Evolutionary conservation across 2,888 invertebrate species (phyloP).

Genomic region (Diploptera punctata): DNA sequence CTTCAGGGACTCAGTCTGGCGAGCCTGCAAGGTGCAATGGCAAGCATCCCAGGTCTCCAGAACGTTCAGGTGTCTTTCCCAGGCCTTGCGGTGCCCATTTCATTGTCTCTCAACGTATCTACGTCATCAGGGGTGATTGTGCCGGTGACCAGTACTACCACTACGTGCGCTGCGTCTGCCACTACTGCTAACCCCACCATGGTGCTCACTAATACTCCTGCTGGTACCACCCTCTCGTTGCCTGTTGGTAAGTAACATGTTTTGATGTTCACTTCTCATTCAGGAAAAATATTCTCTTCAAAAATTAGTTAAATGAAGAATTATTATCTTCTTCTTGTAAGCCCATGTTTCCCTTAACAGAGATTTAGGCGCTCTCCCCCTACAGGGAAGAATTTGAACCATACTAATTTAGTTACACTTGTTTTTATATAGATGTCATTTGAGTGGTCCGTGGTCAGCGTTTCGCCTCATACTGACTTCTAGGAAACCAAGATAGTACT

Average conservation of each 20-base stretch:
- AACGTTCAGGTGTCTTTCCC: conserved; percentile 85
- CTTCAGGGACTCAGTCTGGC: conserved; percentile 76
- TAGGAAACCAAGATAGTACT: too few species aligned
- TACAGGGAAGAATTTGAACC: too few species aligned
- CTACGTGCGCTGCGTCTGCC: conserved; percentile 48
- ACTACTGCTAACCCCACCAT: conserved; percentile 49
- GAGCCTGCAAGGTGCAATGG: conserved; percentile 60
- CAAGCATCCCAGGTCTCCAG: conserved; percentile 71
- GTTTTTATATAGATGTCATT: too few species aligned
- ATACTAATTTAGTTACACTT: too few species aligned
- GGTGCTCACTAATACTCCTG: conserved; percentile 57
- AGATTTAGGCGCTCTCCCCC: too few species aligned
- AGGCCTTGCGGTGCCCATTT: conserved; percentile 85
- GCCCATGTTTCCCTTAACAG: too few species aligned
- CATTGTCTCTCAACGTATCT: conserved; percentile 75
- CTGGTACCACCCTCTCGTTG: conserved; percentile 58
- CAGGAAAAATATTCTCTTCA: too few species aligned
- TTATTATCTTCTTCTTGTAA: too few species aligned
- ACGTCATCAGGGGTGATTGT: conserved; percentile 66
- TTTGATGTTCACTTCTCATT: neutral
- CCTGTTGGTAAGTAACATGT: conserved; percentile 63
- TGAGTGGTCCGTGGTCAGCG: too few species aligned
- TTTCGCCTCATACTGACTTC: too few species aligned
- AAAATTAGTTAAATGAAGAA: too few species aligned
- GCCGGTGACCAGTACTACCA: conserved; percentile 60